Base-by-base conservation (phyloP, 2,888 invertebrate genomes). In the Dioctria linearis region DNA sequence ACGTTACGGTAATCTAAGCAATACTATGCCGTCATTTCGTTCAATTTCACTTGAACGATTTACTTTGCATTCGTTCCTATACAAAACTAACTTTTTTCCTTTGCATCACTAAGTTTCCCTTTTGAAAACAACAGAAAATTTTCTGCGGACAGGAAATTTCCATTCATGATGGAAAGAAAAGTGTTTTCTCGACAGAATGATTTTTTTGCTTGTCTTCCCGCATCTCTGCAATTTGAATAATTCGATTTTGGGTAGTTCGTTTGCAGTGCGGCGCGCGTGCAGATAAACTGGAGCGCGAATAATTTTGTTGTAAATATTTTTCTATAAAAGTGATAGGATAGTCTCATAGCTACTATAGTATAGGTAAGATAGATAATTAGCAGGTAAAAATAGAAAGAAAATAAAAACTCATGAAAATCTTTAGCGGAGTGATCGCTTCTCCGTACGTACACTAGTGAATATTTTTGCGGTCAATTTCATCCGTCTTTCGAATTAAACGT, bases 51-150 rank as follows among this genome's bases (percentile, higher is more conserved):
- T 57, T 54, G 42, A 59, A 59, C 57, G 57, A 73, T 59, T 67
- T 25, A n/a, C 65, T n/a, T 65, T 65, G 40, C 25, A 25, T 65
- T 6, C 11, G 40, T 63, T 39, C 40, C 40, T 63, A 2, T 67
- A 42, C 13, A 46, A 49, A 25, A 6, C 67, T 46, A 5, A 67
- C 43, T 67, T 67, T 67, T 73, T n/a, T 73, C 40, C 40, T 42
- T 42, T 57, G 73, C 73, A 73, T 73, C 73, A 59, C 54, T 4
- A 54, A 54, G 73, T 73, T 73, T 40, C 61, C 42, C 46, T 67
- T 67, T 25, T 67, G 49, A 43, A 67, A 49, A 42, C 49, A 11
- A 11, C 43, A 49, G 67, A 67, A 67, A 67, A 67, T 65, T 65
- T n/a, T n/a, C 46, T 67, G 67, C 37, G 67, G 25, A 67, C 42